Conservation (phyloP, 2,113 vertebrate genomes). For the Otocyon megalotis region DNA sequence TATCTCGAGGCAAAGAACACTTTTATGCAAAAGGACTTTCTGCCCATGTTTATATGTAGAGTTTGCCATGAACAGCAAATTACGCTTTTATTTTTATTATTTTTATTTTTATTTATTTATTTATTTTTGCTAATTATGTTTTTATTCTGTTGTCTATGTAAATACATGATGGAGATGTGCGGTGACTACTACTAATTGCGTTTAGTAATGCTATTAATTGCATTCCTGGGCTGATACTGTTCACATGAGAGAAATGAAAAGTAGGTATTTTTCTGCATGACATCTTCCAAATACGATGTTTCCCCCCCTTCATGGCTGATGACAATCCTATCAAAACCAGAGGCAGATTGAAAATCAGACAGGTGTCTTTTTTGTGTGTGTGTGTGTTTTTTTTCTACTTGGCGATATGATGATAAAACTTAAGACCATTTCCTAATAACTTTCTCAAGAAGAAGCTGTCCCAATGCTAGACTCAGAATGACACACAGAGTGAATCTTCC, state of each 20-base stretch:
- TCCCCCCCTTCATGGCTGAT: neutral
- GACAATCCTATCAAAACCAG: neutral
- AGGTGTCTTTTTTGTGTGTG: neutral
- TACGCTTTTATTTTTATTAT: too few species aligned
- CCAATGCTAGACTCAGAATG: fast-evolving
- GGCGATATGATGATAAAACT: neutral
- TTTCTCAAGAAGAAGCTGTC: neutral
- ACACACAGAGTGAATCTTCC: neutral
- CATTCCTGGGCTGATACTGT: neutral
- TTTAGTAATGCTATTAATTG: neutral
- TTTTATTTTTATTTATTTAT: too few species aligned
- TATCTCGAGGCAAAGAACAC: neutral
- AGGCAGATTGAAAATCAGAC: neutral
- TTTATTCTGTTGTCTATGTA: neutral
- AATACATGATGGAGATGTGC: neutral
- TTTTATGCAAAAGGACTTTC: neutral
- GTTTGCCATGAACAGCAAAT: neutral
- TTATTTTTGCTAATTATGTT: too few species aligned
- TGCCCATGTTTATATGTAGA: neutral
- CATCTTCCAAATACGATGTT: neutral
- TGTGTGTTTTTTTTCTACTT: neutral
- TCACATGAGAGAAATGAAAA: neutral
- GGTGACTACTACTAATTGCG: neutral
- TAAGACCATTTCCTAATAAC: neutral
- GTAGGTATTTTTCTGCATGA: neutral